A percentile compares a stretch with the other conserved stretches of the same genome.
phyloP scores from a whole-genome alignment of 2,113 vertebrate species.

The Uria lomvia region DNA sequence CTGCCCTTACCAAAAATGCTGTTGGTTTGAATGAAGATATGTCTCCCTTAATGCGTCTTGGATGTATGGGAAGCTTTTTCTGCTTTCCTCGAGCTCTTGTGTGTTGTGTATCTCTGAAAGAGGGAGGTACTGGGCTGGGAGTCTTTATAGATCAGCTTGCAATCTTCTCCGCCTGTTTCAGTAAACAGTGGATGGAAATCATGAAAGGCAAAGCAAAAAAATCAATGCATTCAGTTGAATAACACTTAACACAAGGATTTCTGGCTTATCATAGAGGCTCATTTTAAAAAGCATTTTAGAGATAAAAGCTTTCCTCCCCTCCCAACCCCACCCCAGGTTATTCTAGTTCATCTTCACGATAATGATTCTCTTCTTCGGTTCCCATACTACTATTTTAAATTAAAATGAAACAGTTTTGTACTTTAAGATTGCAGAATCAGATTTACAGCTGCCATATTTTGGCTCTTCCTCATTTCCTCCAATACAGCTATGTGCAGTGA shows the following conservation, averaged over 20 bases:
- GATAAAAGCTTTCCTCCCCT: not conserved
- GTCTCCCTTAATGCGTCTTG: not conserved
- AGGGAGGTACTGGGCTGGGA: not conserved
- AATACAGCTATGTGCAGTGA: not conserved
- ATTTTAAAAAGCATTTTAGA: conserved; percentile 1
- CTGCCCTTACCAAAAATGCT: not conserved
- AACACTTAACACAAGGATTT: not conserved
- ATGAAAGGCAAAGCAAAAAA: conserved; percentile 32
- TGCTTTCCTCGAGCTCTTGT: not conserved
- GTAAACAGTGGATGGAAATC: conserved; percentile 29
- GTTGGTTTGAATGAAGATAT: not conserved
- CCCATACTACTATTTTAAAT: not conserved
- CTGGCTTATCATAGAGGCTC: not conserved
- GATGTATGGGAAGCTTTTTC: not conserved
- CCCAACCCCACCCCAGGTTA: not conserved
- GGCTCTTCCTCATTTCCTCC: not conserved
- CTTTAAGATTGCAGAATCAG: not conserved
- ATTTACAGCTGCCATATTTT: not conserved
- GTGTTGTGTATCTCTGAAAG: not conserved
- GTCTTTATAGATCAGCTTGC: not conserved
- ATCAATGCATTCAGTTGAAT: not conserved
- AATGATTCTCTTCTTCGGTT: not conserved
- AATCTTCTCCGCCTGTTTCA: not conserved
- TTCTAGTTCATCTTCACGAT: not conserved
- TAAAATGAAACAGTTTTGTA: not conserved